Conservation (phyloP, 2,888 invertebrate genomes). For the Aromia moschata region DNA sequence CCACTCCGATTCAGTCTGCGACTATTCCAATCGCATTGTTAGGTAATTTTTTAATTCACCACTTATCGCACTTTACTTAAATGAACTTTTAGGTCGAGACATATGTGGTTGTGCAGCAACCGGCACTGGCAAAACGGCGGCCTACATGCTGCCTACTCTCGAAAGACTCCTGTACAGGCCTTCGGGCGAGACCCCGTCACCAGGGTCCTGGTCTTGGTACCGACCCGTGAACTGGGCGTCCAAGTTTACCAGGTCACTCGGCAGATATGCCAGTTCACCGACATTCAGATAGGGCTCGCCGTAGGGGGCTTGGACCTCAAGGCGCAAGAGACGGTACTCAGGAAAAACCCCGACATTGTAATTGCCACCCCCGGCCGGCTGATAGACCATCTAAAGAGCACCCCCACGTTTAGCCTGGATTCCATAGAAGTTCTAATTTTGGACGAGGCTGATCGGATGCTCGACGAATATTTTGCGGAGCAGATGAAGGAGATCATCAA, state of each 20-base stretch:
- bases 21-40: slow-evolving; percentile 93
- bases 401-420: slow-evolving; percentile 88
- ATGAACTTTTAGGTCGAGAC: slow-evolving; percentile 76
- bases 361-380: slow-evolving; percentile 98
- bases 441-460: slow-evolving; percentile 88
- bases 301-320: slow-evolving; percentile 91
- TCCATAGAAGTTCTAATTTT: slow-evolving; percentile 88
- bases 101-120: slow-evolving; percentile 99
- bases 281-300: slow-evolving; percentile 82
- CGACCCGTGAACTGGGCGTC: slow-evolving; percentile 96
- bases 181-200: slow-evolving; percentile 72
- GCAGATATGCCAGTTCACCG: slow-evolving; percentile 88
- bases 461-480: slow-evolving; percentile 98
- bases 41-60: slow-evolving; percentile 59
- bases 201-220: slow-evolving; percentile 91
- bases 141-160: slow-evolving; percentile 97
- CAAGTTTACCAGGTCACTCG: slow-evolving; percentile 96
- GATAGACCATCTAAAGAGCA: slow-evolving; percentile 96
- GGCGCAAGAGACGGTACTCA: slow-evolving; percentile 76
- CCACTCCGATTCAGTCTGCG: slow-evolving; percentile 96
- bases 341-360: slow-evolving; percentile 94
- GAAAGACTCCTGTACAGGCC: slow-evolving; percentile 92
- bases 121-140: slow-evolving; percentile 97
- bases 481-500: slow-evolving; percentile 99
- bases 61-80: too few species aligned